Evolutionary conservation across 2,113 vertebrate species (phyloP).

Genomic region (Stegostoma tigrinum): DNA sequence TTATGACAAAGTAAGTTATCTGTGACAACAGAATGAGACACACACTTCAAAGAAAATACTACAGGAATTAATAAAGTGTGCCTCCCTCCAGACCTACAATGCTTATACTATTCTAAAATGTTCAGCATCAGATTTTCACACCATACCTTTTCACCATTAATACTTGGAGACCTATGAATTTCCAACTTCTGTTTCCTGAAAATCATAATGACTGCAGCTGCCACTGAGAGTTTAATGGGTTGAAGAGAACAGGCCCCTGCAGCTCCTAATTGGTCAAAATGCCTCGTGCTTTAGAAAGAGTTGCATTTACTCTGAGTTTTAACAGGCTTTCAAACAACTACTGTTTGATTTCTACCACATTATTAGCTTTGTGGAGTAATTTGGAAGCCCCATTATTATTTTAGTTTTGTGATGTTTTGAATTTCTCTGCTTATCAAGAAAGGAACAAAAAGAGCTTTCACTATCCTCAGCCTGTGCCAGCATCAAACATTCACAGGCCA

Average conservation of each 20-base stretch:
- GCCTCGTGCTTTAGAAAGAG: neutral
- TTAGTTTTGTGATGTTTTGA: neutral
- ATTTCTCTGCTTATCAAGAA: slow-evolving; percentile 9
- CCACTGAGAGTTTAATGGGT: neutral
- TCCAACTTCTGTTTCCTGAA: neutral
- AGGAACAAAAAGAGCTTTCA: neutral
- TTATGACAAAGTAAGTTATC: neutral
- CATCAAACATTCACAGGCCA: neutral
- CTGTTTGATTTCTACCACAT: slow-evolving; percentile 11
- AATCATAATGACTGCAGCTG: slow-evolving; percentile 10
- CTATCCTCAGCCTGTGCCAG: neutral
- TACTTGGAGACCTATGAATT: neutral
- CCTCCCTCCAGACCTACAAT: neutral
- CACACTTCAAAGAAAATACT: neutral
- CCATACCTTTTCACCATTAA: neutral
- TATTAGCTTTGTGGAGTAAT: neutral
- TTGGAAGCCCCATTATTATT: neutral
- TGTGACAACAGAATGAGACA: neutral
- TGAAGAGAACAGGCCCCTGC: neutral
- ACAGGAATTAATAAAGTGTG: neutral
- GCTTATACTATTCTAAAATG: neutral
- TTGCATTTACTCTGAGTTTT: neutral
- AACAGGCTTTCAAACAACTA: slow-evolving; percentile 24
- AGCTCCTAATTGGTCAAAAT: slow-evolving; percentile 32
- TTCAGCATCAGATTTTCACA: neutral